Evolutionary conservation across 2,888 invertebrate genomes (phyloP), one percentile per base, ranked within the genome.

Genomic region (Trachelus iudaicus): DNA sequence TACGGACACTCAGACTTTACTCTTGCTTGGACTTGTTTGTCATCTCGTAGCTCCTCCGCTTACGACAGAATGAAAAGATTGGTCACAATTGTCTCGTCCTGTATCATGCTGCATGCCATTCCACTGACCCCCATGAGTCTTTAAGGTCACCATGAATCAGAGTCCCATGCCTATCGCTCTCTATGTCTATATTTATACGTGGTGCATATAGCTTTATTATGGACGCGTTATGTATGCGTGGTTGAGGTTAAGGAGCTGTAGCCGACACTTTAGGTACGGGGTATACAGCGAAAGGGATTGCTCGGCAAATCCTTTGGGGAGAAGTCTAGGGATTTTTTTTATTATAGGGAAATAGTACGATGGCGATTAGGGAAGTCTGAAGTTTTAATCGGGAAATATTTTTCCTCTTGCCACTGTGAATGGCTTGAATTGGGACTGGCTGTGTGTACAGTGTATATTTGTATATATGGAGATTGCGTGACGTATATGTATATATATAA

Each of bases 51-150:
- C 23, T 56, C 6, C 56, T 56, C 56, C 56, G 56, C 56, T 56
- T 56, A 23, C 23, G 56, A 56, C 23, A 56, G 84, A 88, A 88
- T 88, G 84, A 87, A 88, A 88, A 88, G 87, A 88, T 88, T 88
- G 87, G 85, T 84, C 87, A 83, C 88, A 88, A 88, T 88, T 88
- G 88, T 88, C 87, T 87, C 88, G 88, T 88, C 88, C 88, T 88
- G 88, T 88, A 85, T 85, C 84, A 84, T 82, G 79, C 81, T 79
- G 71, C 78, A 80, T 79, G 77, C 79, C 81, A 82, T 83, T 84
- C 82, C 80, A 82, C 80, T 80, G 85, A 79, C 83, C 84, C 82
- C 81, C 34, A 15, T 34, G 31, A 71, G 56, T 31, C 33, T 71
- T 30, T 71, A 71, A 71, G 71, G 71, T 71, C 71, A 71, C 71